Evolutionary conservation across 2,113 vertebrate species (phyloP), one percentile per base, ranked within the genome.

Genomic region (Empidonax alnorum): DNA sequence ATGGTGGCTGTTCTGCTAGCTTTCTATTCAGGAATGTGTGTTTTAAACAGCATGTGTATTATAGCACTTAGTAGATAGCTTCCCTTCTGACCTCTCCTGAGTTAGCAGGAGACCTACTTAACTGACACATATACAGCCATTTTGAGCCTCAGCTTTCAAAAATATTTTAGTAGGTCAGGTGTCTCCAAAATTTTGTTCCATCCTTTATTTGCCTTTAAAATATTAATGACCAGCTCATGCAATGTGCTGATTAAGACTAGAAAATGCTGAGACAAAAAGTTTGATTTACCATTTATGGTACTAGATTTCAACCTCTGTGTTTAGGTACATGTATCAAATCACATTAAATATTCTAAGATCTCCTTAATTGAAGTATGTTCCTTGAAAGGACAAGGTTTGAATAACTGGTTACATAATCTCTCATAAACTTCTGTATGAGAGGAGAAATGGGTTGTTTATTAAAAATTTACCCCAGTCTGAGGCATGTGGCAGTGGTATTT

Each of bases 141-240:
- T 95, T 84, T 44, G 79, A 94, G 68, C 53, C 83, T 92, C 92
- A 87, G 72, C 82, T 97, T 97, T 97, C 65, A 93, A 75, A 94
- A 97, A 88, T 94, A 93, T 84, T 96, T 93, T 95, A 92, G 72
- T 96, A 56, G 92, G 85, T 96, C 87, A 97, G 77, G 92, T 93
- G 50, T 91, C 84, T 97, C 73, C 39, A 86, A 94, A 97, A 97
- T 90, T 95, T 87, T 72, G 90, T 95, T 81, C 35, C 87, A 81
- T 95, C 35, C 82, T 94, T 96, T 96, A 95, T 96, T 96, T 97
- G 87, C 80, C 73, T 94, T 96, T 97, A 95, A 96, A 96, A 95
- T 97, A 94, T 95, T 97, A 88, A 92, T 94, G 67, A 94, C 90
- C 61, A 82, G 59, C 50, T 89, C 84, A 74, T 89, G 77, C 52